A percentile compares a stretch with the other conserved stretches of the same genome.
phyloP scores from a whole-genome alignment of 2,797 vertebrate genomes.

The Steatocranus sp. region DNA sequence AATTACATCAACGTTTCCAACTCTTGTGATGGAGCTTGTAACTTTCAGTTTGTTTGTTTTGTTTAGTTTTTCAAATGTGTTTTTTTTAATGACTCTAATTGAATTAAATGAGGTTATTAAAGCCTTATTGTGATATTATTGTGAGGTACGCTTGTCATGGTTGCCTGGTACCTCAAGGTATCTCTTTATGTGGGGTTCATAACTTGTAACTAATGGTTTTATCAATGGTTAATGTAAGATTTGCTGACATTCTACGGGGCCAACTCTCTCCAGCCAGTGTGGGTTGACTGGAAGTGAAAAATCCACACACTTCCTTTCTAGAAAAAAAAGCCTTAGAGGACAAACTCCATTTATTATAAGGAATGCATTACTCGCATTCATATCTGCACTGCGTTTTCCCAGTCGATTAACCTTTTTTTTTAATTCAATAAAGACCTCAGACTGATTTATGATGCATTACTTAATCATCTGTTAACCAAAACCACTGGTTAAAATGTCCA shows the following conservation, averaged over 20 bases:
- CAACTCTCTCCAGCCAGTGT: background rate
- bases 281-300: background rate
- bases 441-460: background rate
- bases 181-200: background rate
- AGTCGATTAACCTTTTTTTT: background rate
- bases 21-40: background rate
- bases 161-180: background rate
- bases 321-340: background rate
- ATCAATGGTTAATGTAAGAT: background rate
- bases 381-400: background rate
- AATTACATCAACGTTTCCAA: fast-evolving
- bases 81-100: background rate
- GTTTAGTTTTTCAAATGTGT: background rate
- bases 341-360: background rate
- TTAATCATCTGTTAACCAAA: background rate
- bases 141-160: background rate
- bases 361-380: background rate
- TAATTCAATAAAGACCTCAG: fast-evolving
- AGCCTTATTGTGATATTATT: background rate
- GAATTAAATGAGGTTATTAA: background rate
- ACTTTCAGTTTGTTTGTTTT: background rate
- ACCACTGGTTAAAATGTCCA: background rate
- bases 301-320: background rate
- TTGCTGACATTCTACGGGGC: background rate
- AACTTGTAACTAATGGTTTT: background rate